Base-by-base conservation (phyloP, 2,797 vertebrate genomes). In the Antrozous pallidus region DNA sequence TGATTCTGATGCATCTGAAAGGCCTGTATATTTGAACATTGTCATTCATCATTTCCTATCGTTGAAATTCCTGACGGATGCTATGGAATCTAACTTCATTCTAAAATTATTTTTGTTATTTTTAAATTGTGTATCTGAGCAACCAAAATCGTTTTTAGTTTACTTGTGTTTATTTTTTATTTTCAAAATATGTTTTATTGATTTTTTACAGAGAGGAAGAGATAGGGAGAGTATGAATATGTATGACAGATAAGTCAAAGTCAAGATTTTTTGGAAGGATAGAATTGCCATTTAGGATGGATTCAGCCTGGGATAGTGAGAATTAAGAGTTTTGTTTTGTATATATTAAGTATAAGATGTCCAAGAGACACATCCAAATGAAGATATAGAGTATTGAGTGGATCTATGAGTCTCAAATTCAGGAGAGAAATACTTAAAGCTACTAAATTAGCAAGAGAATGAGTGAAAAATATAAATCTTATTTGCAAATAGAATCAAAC, bases 71-170 rank as follows among this genome's bases (percentile, higher is more conserved):
- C 92, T 87, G 38, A 91, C 26, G 6, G 42, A 54, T 95, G 88
- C 67, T 86, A 67, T 95, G 88, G 36, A 80, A 71, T 74, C 26
- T 42, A 90, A 61, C 26, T 95, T 94, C 90, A 94, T 90, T 88
- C 67, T 87, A 11, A 83, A 94, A 89, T 36, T 67, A 90, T 95
- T 91, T 95, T 93, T 78, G 49, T 91, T 96, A 91, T 93, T 92
- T 94, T 74, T 51, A 75, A 56, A 45, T 51, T 67, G 20, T 75
- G 10, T 80, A 18, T 91, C 71, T 93, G 71, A 90, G 63, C 38
- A 94, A 67, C 36, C 26, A 71, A 31, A 65, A 67, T 61, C 73
- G 20, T 26, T 63, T 69, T 85, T 51, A 56, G n/a, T 65, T 84
- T 81, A 47, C 74, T 40, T 79, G 38, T 88, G 38, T 80, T 80